These are phyloP conservation scores for Agelas oroides DNA, from an alignment of 37 sponge, comb jelly and placozoan species.

Conservation along the genomic window DNA sequence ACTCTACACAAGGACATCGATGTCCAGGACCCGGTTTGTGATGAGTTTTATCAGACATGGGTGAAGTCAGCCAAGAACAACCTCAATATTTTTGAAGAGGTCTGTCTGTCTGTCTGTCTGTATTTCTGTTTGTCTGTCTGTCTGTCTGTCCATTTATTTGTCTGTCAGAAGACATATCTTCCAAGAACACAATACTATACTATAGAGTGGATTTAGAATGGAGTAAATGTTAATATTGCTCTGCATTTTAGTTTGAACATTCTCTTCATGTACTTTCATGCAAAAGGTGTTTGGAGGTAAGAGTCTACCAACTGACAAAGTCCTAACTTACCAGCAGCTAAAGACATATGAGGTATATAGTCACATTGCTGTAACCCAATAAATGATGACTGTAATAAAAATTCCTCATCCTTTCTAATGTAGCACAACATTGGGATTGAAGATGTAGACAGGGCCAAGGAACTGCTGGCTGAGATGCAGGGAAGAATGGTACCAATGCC, in stretches of 20 bases:
- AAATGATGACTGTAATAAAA: too few species aligned
- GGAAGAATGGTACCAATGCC: constrained; percentile 65
- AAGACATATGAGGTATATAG: constrained; percentile 42
- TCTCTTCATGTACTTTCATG: background rate
- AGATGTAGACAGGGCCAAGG: constrained; percentile 24
- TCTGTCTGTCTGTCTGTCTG: background rate
- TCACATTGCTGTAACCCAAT: background rate
- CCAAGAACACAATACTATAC: background rate
- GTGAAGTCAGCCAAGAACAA: constrained; percentile 38
- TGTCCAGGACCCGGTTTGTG: constrained; percentile 51
- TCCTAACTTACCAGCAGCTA: constrained; percentile 21
- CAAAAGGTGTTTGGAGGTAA: constrained; percentile 62
- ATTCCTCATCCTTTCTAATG: too few species aligned
- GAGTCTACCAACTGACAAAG: constrained; percentile 60
- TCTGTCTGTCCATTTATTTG: too few species aligned
- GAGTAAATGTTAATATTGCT: too few species aligned
- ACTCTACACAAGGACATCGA: background rate
- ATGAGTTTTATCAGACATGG: constrained; percentile 50
- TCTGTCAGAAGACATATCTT: too few species aligned
- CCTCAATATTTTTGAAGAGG: constrained; percentile 31
- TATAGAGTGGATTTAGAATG: background rate
- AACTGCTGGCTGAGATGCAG: constrained; percentile 35
- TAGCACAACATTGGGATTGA: constrained; percentile 25
- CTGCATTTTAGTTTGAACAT: too few species aligned
- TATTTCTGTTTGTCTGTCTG: too few species aligned